phyloP scores from a whole-genome alignment of 2,113 vertebrate species.

The Ursus arctos region DNA sequence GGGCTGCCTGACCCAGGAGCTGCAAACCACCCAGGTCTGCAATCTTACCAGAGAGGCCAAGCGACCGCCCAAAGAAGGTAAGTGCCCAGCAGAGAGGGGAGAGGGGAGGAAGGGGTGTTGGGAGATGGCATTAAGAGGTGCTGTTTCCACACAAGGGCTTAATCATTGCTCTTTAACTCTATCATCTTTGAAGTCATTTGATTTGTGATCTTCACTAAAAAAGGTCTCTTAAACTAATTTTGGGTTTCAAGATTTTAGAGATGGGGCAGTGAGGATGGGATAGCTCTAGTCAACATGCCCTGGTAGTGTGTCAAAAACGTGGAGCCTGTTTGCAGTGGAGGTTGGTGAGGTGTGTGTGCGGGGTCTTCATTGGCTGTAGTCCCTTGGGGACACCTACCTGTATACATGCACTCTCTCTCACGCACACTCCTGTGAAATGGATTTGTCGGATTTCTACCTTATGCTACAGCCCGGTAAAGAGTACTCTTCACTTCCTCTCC shows the following conservation, averaged over 20 bases:
- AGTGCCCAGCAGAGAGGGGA: conserved; percentile 83
- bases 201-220: neutral
- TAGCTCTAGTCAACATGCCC: neutral
- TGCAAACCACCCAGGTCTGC: conserved; percentile 97
- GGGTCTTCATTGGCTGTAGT: neutral
- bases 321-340: neutral
- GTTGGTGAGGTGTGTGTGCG: no score
- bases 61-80: conserved; percentile 98
- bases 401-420: no score
- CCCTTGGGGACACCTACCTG: accelerated
- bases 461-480: neutral
- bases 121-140: neutral
- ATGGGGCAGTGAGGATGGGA: neutral
- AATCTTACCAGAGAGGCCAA: conserved; percentile 98
- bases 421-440: neutral
- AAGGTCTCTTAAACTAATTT: neutral
- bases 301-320: neutral
- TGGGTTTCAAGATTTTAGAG: neutral
- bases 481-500: neutral
- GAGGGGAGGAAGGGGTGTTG: neutral
- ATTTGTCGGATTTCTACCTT: neutral
- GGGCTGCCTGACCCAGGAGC: conserved; percentile 98
- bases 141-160: neutral
- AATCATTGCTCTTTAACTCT: neutral
- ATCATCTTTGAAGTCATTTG: conserved; percentile 1